A percentile compares a stretch with the other conserved stretches of the same genome.
Evolutionary conservation across 2,888 invertebrate species (phyloP).

Genomic region (Microctonus hyperodae): DNA sequence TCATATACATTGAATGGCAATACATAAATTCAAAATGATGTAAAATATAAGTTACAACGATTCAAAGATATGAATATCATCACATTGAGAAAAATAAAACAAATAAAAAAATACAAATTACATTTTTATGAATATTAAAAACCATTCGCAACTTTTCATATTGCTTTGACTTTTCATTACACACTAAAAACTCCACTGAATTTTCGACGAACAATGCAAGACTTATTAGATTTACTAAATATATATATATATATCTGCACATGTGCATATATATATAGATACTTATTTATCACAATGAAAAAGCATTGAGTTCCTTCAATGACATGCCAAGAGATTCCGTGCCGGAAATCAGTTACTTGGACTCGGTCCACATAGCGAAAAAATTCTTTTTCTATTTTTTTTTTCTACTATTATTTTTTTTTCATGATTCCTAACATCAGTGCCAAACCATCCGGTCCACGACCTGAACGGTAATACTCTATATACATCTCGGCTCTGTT

Average conservation of each 20-base stretch:
- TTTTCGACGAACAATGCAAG: too few relatives aligned
- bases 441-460: slow-evolving; percentile 30
- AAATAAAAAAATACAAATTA: background rate
- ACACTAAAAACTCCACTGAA: too few relatives aligned
- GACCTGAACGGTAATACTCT: slow-evolving; percentile 15
- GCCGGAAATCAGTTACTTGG: slow-evolving; percentile 53
- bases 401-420: slow-evolving; percentile 27
- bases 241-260: background rate
- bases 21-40: background rate
- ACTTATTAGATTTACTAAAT: background rate
- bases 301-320: background rate
- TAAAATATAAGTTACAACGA: background rate
- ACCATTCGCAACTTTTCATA: too few relatives aligned
- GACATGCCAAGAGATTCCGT: slow-evolving; percentile 12
- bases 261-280: background rate
- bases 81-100: background rate
- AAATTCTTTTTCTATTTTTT: slow-evolving; percentile 13
- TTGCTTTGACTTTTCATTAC: too few relatives aligned
- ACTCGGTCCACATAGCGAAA: slow-evolving; percentile 48
- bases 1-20: background rate
- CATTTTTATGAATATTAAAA: background rate
- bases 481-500: slow-evolving; percentile 34
- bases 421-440: slow-evolving; percentile 13
- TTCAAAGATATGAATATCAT: background rate
- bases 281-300: background rate